A percentile compares a stretch with the other conserved stretches of the same genome.
Conservation (phyloP, 2,797 vertebrate genomes). For the Melanogrammus aeglefinus region DNA sequence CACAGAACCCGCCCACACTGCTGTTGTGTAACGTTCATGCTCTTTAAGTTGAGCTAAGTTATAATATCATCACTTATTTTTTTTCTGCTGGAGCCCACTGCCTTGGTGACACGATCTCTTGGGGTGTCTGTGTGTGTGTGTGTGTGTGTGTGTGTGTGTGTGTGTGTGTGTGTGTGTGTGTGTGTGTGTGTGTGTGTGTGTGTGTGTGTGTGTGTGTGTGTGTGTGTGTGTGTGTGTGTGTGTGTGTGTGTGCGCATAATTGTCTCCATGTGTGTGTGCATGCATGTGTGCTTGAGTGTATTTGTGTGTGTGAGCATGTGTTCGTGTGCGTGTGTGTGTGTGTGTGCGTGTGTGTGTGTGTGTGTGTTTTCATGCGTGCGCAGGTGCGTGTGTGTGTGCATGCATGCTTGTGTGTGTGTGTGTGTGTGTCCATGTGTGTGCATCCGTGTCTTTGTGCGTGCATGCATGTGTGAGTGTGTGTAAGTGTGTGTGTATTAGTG, state of each 20-base stretch:
- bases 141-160: neutral
- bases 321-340: neutral
- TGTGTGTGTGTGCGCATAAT: no score
- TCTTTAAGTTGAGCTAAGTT: slow-evolving; percentile 54
- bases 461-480: neutral
- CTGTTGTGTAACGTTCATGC: slow-evolving; percentile 71
- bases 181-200: no score
- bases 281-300: no score
- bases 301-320: no score
- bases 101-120: neutral
- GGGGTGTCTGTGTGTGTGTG: neutral
- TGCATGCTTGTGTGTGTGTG: no score
- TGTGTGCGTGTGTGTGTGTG: neutral
- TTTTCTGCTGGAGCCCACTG: neutral
- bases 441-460: no score
- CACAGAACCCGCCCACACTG: slow-evolving; percentile 69
- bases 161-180: no score
- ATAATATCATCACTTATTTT: neutral
- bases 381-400: no score
- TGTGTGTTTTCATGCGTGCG: no score
- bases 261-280: no score
- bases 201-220: neutral
- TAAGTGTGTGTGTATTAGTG: neutral
- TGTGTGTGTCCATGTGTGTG: no score
- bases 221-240: neutral